Percentiles rank a stretch among this genome's conserved stretches.
These are phyloP conservation scores for Yoshiicerus persimilis DNA, from an alignment of 1,140 invertebrate species.

Conservation along the genomic window DNA sequence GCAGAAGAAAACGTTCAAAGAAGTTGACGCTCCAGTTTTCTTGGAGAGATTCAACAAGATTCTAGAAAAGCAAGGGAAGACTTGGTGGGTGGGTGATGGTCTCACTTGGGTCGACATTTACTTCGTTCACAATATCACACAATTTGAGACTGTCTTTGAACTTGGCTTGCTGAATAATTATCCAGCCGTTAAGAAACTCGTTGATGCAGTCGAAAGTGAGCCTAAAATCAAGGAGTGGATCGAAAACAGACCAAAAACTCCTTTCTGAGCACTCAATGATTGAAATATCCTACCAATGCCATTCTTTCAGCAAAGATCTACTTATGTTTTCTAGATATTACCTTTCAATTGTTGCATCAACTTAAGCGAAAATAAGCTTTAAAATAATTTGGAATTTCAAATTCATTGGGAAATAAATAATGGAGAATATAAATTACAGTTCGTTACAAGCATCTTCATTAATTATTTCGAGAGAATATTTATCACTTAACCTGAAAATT, in stretches of 20 bases:
- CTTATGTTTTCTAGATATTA: no score
- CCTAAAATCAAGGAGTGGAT: not conserved
- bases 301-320: no score
- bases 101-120: constrained; percentile 19
- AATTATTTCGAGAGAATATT: no score
- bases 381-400: no score
- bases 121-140: not conserved
- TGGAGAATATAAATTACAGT: no score
- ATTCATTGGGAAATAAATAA: no score
- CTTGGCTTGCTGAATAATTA: not conserved
- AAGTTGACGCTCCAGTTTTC: not conserved
- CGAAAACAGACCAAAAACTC: not conserved
- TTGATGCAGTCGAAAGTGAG: not conserved
- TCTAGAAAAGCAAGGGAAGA: constrained; percentile 17
- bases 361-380: no score
- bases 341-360: no score
- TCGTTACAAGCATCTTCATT: no score
- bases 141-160: not conserved
- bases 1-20: not conserved
- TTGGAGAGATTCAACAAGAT: constrained; percentile 29
- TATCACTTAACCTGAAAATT: no score
- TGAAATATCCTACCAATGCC: no score
- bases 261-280: no score
- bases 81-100: constrained; percentile 5
- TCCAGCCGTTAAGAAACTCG: not conserved